Evolutionary conservation across 37 sponge, comb jelly and placozoan genomes (phyloP).

Genomic region (Agelas oroides): DNA sequence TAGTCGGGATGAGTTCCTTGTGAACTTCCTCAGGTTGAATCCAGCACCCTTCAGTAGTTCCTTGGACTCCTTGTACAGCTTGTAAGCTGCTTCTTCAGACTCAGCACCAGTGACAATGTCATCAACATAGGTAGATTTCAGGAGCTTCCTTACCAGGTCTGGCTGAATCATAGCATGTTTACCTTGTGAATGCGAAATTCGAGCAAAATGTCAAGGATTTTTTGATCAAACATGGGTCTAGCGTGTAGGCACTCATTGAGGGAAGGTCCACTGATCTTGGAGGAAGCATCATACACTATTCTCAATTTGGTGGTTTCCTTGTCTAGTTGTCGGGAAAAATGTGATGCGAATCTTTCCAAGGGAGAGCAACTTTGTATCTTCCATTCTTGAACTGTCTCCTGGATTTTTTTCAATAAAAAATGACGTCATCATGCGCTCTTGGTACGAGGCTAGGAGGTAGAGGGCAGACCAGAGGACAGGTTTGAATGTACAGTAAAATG

Average conservation of each 20-base stretch:
- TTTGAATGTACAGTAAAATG: too few species aligned
- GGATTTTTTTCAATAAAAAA: too few species aligned
- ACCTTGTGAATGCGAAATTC: slow-evolving; percentile 32
- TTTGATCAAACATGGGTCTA: slow-evolving; percentile 41
- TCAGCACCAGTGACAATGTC: slow-evolving; percentile 19
- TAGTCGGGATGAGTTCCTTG: neutral
- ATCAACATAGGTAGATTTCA: slow-evolving; percentile 14
- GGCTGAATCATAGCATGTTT: neutral
- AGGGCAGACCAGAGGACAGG: too few species aligned
- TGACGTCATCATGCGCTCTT: too few species aligned
- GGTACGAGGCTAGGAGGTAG: too few species aligned
- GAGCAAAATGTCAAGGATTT: slow-evolving; percentile 19
- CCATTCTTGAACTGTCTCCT: neutral
- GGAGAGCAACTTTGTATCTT: slow-evolving; percentile 38
- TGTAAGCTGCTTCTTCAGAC: slow-evolving; percentile 1
- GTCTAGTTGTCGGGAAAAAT: slow-evolving; percentile 43
- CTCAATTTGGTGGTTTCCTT: slow-evolving; percentile 38
- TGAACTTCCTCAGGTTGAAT: slow-evolving; percentile 47
- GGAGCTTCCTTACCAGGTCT: slow-evolving; percentile 1
- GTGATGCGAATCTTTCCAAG: slow-evolving; percentile 34
- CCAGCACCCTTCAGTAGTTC: slow-evolving; percentile 9
- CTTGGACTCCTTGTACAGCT: slow-evolving; percentile 23
- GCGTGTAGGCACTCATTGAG: slow-evolving; percentile 54
- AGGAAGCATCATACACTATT: slow-evolving; percentile 46
- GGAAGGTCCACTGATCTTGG: slow-evolving; percentile 6